Evolutionary conservation across 2,113 vertebrate species (phyloP).

Genomic region (Mastomys natalensis): DNA sequence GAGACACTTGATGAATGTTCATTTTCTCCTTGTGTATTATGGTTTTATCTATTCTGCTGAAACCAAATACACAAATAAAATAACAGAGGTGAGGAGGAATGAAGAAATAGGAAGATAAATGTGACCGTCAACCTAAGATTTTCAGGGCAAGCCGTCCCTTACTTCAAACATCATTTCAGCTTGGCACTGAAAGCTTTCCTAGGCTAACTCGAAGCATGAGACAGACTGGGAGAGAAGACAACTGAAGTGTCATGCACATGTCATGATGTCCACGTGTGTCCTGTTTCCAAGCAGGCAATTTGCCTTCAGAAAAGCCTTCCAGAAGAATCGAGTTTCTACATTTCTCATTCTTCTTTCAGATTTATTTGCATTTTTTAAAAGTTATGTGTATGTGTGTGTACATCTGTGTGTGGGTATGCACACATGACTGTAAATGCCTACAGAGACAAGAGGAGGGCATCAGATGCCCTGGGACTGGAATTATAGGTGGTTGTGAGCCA

Average conservation of each 20-base stretch:
- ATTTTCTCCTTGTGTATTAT: neutral
- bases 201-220: neutral
- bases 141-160: neutral
- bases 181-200: neutral
- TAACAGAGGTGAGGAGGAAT: neutral
- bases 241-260: rapidly evolving
- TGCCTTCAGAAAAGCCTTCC: conserved; percentile 40
- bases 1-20: neutral
- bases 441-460: neutral
- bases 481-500: neutral
- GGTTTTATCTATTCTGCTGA: neutral
- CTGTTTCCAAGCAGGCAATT: neutral
- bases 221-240: neutral
- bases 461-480: neutral
- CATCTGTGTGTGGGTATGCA: neutral
- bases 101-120: neutral
- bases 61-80: neutral
- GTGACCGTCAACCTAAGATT: neutral
- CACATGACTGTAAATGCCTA: neutral
- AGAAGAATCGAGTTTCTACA: conserved; percentile 3
- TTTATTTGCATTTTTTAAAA: neutral
- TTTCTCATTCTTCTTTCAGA: neutral
- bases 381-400: neutral
- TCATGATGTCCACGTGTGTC: neutral
- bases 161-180: neutral